phyloP scores from a whole-genome alignment of 2,113 vertebrate genomes.

The Naja naja region DNA sequence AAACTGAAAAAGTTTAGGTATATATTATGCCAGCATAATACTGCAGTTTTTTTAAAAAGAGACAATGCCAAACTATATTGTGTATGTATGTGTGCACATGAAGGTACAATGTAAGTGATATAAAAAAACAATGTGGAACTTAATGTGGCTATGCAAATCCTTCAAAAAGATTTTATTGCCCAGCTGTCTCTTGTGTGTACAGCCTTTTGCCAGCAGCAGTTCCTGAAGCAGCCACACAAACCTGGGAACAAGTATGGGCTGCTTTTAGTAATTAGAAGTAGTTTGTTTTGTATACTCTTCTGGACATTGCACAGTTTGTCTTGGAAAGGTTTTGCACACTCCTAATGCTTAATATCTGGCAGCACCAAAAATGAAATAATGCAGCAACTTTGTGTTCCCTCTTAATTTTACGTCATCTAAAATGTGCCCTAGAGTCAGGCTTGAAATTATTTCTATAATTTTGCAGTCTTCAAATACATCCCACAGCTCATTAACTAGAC shows the following conservation, averaged over 20 bases:
- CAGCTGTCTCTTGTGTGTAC: background rate
- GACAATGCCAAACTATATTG: background rate
- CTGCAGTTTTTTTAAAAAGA: background rate
- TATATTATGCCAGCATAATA: background rate
- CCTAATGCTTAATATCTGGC: background rate
- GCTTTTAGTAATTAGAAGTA: background rate
- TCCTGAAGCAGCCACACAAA: background rate
- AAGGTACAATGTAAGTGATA: accelerated
- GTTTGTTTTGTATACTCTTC: background rate
- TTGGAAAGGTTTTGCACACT: background rate
- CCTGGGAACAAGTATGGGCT: background rate
- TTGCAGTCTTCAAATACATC: conserved; percentile 69
- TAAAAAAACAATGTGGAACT: background rate
- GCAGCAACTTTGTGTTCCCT: background rate
- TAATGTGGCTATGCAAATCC: background rate
- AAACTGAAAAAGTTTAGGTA: background rate
- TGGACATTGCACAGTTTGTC: background rate
- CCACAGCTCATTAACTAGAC: conserved; percentile 76
- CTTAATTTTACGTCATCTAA: conserved; percentile 67
- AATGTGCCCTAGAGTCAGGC: conserved; percentile 75
- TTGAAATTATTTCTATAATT: conserved; percentile 76
- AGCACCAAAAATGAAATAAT: background rate
- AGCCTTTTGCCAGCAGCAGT: background rate
- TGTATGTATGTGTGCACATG: background rate
- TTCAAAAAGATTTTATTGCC: background rate